Conservation (phyloP, 2,888 invertebrate species). For the Lapara coniferarum region DNA sequence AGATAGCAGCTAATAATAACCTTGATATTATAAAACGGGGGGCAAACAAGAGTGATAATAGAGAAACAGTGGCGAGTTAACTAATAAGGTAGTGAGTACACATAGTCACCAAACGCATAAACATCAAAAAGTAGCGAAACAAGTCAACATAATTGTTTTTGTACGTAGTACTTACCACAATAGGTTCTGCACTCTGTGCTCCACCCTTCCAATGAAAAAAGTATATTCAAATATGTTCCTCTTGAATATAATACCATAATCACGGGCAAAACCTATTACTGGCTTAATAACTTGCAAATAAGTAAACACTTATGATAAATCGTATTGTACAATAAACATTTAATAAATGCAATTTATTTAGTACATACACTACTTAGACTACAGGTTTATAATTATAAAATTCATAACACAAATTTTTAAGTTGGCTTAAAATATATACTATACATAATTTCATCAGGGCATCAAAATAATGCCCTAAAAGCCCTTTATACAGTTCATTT, state of each 20-base stretch:
- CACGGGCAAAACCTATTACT: constrained; percentile 22
- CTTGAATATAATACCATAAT: constrained; percentile 28
- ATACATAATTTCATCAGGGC: constrained; percentile 5
- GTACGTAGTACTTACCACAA: constrained; percentile 92
- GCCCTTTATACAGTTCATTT: constrained; percentile 13
- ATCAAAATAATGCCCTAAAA: constrained; percentile 3
- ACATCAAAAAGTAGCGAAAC: constrained; percentile 50
- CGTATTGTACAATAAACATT: neutral
- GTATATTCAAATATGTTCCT: constrained; percentile 43
- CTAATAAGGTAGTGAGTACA: constrained; percentile 47
- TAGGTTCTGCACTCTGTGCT: constrained; percentile 95
- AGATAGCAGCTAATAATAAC: constrained; percentile 77
- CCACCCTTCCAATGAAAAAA: constrained; percentile 86
- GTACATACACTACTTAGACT: constrained; percentile 9
- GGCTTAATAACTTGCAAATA: constrained; percentile 6
- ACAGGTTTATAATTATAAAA: neutral
- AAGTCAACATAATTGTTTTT: constrained; percentile 40
- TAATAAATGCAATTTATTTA: neutral
- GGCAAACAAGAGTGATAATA: constrained; percentile 43
- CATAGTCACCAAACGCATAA: constrained; percentile 42
- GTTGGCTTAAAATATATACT: constrained; percentile 7
- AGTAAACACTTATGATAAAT: constrained; percentile 12
- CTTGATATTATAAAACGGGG: constrained; percentile 40
- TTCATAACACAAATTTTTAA: neutral
- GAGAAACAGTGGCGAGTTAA: constrained; percentile 44